Percentiles rank a stretch among this genome's conserved stretches.
Evolutionary conservation across 1,140 invertebrate species (phyloP).

Genomic region (Heliconius eleuchia): DNA sequence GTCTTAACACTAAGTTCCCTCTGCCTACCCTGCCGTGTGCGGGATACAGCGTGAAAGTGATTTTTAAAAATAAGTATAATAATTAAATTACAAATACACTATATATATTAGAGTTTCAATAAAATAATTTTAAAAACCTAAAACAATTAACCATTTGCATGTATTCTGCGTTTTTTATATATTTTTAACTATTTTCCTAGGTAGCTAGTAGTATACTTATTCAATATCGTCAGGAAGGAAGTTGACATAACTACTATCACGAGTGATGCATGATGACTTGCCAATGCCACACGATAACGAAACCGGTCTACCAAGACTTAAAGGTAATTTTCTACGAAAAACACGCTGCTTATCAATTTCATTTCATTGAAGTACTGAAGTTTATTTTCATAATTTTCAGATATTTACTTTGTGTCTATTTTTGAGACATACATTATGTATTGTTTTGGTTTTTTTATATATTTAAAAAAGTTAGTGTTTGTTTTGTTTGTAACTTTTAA

Average conservation of each 20-base stretch:
- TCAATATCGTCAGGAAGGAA: slow-evolving; percentile 44
- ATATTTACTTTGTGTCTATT: too few species aligned
- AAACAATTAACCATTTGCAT: not conserved
- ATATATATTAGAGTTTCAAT: too few species aligned
- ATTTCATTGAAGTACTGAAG: not conserved
- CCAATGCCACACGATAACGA: slow-evolving; percentile 39
- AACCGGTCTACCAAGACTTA: slow-evolving; percentile 33
- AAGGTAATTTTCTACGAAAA: slow-evolving; percentile 44
- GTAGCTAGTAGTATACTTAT: not conserved
- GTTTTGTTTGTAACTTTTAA: too few species aligned
- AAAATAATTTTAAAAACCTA: too few species aligned
- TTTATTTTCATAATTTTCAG: not conserved
- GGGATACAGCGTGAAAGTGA: too few species aligned
- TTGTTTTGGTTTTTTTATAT: too few species aligned
- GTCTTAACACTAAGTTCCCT: too few species aligned
- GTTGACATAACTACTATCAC: slow-evolving; percentile 42
- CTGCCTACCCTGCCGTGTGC: too few species aligned
- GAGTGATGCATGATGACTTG: slow-evolving; percentile 34
- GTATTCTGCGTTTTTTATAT: not conserved
- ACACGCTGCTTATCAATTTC: slow-evolving; percentile 38
- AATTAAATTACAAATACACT: too few species aligned
- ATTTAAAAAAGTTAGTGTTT: too few species aligned
- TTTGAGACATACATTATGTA: too few species aligned
- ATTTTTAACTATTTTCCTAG: not conserved
- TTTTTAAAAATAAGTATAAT: too few species aligned